Percentiles rank a stretch among this genome's conserved stretches.
Conservation (phyloP, 2,113 vertebrate species). For the Perognathus longimembris region DNA sequence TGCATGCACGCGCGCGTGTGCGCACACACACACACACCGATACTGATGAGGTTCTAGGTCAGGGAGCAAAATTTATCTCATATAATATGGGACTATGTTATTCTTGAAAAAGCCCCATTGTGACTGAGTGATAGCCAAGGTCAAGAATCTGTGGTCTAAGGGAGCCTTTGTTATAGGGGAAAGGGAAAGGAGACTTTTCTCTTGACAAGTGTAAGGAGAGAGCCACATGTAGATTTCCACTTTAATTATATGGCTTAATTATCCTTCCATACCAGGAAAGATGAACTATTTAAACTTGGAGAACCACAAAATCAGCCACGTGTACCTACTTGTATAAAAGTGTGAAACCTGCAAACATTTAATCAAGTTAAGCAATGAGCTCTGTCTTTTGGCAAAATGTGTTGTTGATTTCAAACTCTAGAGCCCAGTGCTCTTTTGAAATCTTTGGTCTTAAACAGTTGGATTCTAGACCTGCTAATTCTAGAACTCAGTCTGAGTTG, state of each 20-base stretch:
- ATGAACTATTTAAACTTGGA: background rate
- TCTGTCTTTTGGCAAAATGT: background rate
- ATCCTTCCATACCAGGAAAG: background rate
- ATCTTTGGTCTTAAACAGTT: background rate
- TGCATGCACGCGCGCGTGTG: no score
- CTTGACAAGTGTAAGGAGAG: background rate
- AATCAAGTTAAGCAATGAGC: background rate
- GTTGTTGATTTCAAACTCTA: background rate
- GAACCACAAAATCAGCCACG: background rate
- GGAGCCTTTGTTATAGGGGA: background rate
- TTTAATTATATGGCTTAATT: background rate
- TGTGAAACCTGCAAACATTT: background rate
- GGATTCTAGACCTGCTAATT: background rate
- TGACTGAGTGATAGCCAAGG: background rate
- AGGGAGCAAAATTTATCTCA: slow-evolving; percentile 5
- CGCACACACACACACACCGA: background rate
- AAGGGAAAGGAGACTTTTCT: background rate
- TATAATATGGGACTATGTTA: background rate
- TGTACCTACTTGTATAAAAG: background rate
- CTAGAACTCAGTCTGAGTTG: background rate
- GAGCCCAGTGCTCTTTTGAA: background rate
- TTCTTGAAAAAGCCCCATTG: background rate
- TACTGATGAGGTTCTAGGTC: background rate
- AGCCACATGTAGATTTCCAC: background rate
- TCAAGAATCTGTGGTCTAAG: slow-evolving; percentile 7